Evolutionary conservation across 2,797 vertebrate genomes (phyloP), one percentile per base, ranked within the genome.

Genomic region (Sphenopsis melanotis): DNA sequence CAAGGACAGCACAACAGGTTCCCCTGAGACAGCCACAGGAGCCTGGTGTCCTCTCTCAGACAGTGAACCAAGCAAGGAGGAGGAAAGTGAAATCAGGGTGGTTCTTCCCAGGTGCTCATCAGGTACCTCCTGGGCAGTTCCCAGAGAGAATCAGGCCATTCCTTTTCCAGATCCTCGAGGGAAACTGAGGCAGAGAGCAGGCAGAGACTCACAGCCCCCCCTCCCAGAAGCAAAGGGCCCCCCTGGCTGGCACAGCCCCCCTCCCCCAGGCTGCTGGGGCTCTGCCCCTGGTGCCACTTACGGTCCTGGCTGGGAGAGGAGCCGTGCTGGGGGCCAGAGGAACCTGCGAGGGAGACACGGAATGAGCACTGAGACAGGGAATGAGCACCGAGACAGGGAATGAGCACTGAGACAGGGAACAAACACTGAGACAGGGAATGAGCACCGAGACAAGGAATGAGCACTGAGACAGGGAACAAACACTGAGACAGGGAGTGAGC

Each of bases 281-380:
- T 55, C 20, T 55, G 53, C 53, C 32, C 53, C n/a, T 37, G 65
- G 30, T 83, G 86, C 76, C 87, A 94, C 93, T 95, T 95, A 94
- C 87, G 72, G 93, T 94, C 71, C 72, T 14, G 93, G 72, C 57
- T 59, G 91, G 90, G 56, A 56, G 85, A 90, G 83, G 55, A 85
- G 37, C 87, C 9, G 3, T 32, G 91, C 91, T 91, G 91, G 75
- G 34, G 61, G 72, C 93, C 94, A 80, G 93, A 64, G 39, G 96
- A 92, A 93, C 94, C 94, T 89, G 91, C 14, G 8, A 78, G 91
- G 88, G 77, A 96, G 91, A 95, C 84, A 91, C 89, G 84, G 57
- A 59, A 19, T 91, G 56, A 87, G 44, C 93, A 87, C 78, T 7
- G 37, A 50, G 24, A 47, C 4, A 30, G 10, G 27, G 49, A 17